Conservation (phyloP, 2,113 vertebrate genomes). For the Trematomus loennbergii region DNA sequence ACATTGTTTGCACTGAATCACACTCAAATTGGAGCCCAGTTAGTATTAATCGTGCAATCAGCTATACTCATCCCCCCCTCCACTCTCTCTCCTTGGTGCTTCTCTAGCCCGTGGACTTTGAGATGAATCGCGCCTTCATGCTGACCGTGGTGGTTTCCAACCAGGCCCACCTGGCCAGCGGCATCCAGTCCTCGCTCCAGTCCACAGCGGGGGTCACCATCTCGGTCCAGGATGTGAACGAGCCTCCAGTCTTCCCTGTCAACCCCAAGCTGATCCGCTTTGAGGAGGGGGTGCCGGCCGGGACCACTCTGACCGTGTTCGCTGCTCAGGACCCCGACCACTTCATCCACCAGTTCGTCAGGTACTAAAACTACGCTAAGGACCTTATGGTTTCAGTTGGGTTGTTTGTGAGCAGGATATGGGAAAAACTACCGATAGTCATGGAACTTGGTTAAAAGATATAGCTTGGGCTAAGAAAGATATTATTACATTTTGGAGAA, state of each 20-base stretch:
- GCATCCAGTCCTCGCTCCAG: slow-evolving; percentile 96
- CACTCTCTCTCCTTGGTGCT: background rate
- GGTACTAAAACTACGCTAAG: slow-evolving; percentile 77
- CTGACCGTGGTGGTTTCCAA: slow-evolving; percentile 97
- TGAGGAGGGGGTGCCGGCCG: slow-evolving; percentile 92
- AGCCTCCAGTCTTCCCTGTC: slow-evolving; percentile 92
- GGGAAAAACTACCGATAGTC: too few relatives aligned
- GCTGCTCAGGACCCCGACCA: slow-evolving; percentile 86
- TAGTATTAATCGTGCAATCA: slow-evolving; percentile 42
- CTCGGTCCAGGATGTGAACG: slow-evolving; percentile 93
- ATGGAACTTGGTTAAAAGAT: too few relatives aligned
- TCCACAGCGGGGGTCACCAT: slow-evolving; percentile 97
- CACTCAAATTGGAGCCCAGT: slow-evolving; percentile 47
- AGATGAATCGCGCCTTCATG: slow-evolving; percentile 97
- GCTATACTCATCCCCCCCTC: slow-evolving; percentile 1
- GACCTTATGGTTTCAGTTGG: too few relatives aligned
- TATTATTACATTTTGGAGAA: too few relatives aligned
- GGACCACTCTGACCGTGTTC: slow-evolving; percentile 91
- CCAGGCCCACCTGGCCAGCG: slow-evolving; percentile 94
- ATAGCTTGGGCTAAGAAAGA: too few relatives aligned
- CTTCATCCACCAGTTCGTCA: slow-evolving; percentile 93
- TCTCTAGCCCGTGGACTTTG: slow-evolving; percentile 93
- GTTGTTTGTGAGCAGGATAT: too few relatives aligned
- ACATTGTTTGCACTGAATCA: slow-evolving; percentile 50
- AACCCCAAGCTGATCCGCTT: slow-evolving; percentile 95